Evolutionary conservation across 2,113 vertebrate genomes (phyloP), one percentile per base, ranked within the genome.

Genomic region (Microcebus tavaratra): DNA sequence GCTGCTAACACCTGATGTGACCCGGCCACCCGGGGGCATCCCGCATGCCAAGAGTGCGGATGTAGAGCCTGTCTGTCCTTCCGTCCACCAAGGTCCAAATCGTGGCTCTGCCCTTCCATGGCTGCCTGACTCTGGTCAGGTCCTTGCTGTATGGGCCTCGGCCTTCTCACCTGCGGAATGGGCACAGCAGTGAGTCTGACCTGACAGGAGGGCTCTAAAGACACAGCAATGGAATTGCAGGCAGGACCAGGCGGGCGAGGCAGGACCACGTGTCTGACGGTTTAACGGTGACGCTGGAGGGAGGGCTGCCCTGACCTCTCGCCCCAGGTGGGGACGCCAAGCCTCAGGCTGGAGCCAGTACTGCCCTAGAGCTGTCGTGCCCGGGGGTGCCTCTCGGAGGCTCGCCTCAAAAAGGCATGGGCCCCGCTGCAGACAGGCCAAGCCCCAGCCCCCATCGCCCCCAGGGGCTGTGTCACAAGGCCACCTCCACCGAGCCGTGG

Each of bases 241-340:
- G 53, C 48, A 34, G 7, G 31, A 17, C 39, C 27, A 25, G 17
- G 70, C 61, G 1, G 48, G 27, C 1, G 0, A 0, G 1, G 75
- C 8, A 17, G 48, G n/a, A 8, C 25, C 67, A 3, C 0, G 23
- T 0, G 17, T 8, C 68, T 21, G 21, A 7, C 3, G 2, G 7
- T 12, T 3, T 11, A 14, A 3, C 5, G 6, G 4, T 8, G 1
- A 2, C 13, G 20, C 29, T 1, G 27, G 29, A 8, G 50, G 65
- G n/a, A 59, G 14, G n/a, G 42, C 31, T 13, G 3, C 57, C 1
- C 2, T 8, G n/a, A 20, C 5, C 9, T 3, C 25, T 2, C 12
- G 11, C 87, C 3, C 3, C 21, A 11, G 67, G 14, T 2, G 53
- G 70, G 39, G 45, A 25, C 36, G 1, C 2, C 1, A 11, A 39